A percentile compares a stretch with the other conserved stretches of the same genome.
Conservation (phyloP, 2,888 invertebrate species). For the Tetropium fuscum region DNA sequence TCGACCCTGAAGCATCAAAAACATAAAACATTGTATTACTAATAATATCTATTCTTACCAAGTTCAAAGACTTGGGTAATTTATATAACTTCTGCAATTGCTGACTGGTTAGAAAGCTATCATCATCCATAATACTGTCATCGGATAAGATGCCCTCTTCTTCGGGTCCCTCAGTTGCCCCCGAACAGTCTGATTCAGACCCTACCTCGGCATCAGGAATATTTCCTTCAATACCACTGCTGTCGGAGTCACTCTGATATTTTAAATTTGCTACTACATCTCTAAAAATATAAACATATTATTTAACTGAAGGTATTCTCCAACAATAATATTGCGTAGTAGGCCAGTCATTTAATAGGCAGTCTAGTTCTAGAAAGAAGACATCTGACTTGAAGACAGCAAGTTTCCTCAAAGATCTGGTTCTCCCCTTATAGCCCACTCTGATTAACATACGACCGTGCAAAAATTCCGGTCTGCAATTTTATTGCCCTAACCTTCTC, state of each 20-base stretch:
- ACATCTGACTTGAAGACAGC: too few species aligned
- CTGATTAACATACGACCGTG: too few species aligned
- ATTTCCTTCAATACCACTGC: conserved; percentile 67
- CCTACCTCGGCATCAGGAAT: conserved; percentile 62
- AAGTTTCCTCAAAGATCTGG: too few species aligned
- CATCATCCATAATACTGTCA: conserved; percentile 84
- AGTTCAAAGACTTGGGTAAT: conserved; percentile 70
- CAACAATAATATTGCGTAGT: too few species aligned
- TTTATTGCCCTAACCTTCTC: too few species aligned
- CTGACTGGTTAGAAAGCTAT: conserved; percentile 71
- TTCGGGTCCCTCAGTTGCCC: conserved; percentile 80
- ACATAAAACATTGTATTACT: too few species aligned
- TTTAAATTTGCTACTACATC: conserved; percentile 75
- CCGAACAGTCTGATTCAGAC: conserved; percentile 67
- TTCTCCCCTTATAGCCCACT: too few species aligned
- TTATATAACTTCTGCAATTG: conserved; percentile 68
- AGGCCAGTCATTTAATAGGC: too few species aligned
- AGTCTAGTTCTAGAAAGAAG: too few species aligned
- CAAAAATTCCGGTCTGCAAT: too few species aligned
- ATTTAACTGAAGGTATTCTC: too few species aligned
- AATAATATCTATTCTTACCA: too few species aligned
- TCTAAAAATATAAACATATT: conserved; percentile 61
- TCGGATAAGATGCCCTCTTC: conserved; percentile 70
- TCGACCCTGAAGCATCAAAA: conserved; percentile 63
- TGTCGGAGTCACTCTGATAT: conserved; percentile 76